Percentiles rank a stretch among this genome's conserved stretches.
phyloP scores from a whole-genome alignment of 2,888 invertebrate species.

The Drosophila tripunctata region DNA sequence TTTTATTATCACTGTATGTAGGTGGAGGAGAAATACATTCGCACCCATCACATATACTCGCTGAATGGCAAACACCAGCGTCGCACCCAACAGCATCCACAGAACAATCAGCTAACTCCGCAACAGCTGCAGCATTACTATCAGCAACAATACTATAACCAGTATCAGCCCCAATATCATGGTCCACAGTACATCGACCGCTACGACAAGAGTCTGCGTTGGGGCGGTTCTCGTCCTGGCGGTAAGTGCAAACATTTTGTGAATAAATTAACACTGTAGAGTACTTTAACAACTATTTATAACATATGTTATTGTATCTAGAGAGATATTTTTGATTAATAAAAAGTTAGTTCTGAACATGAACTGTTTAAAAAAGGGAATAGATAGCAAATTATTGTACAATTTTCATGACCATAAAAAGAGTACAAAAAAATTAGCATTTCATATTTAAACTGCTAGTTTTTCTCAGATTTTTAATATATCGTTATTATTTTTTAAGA shows the following conservation, averaged over 20 bases:
- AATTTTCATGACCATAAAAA: too few relatives aligned
- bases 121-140: constrained; percentile 76
- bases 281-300: too few relatives aligned
- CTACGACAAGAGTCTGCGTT: constrained; percentile 82
- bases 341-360: too few relatives aligned
- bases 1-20: constrained; percentile 45
- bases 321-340: too few relatives aligned
- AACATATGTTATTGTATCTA: too few relatives aligned
- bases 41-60: constrained; percentile 83
- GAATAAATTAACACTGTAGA: neutral
- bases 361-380: too few relatives aligned
- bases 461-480: too few relatives aligned
- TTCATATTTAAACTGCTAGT: too few relatives aligned
- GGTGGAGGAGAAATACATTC: constrained; percentile 84
- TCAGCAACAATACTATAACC: constrained; percentile 77
- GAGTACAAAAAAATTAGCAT: too few relatives aligned
- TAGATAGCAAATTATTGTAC: too few relatives aligned
- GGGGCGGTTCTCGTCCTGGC: constrained; percentile 74
- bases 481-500: too few relatives aligned
- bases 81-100: constrained; percentile 82
- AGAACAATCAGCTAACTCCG: constrained; percentile 74
- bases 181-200: constrained; percentile 80
- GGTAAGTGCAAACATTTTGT: constrained; percentile 49
- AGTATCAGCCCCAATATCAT: constrained; percentile 76
- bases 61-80: constrained; percentile 82